These are phyloP conservation scores for Dromiciops gliroides DNA, from an alignment of 2,113 vertebrate species.

Conservation along the genomic window DNA sequence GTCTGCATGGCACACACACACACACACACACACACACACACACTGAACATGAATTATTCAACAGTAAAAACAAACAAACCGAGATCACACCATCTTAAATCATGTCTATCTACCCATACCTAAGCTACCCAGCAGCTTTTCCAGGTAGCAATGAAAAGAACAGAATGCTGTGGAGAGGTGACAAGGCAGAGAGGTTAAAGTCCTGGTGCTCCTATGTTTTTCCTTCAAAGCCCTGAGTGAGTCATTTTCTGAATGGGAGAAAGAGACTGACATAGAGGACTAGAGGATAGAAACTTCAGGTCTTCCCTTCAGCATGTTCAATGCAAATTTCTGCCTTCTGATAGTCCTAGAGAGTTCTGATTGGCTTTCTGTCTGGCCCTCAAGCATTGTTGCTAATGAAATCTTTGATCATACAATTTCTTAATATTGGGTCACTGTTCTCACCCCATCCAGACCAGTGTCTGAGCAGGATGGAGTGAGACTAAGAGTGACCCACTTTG, in stretches of 20 bases:
- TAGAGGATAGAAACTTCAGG: not conserved
- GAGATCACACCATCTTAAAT: not conserved
- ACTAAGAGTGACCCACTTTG: not conserved
- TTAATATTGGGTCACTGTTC: not conserved
- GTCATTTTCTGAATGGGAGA: conserved; percentile 15
- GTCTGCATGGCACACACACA: not conserved
- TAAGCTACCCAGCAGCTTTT: not conserved
- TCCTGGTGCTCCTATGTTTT: not conserved
- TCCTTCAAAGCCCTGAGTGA: not conserved
- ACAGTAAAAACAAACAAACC: not conserved
- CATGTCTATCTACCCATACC: too few relatives aligned
- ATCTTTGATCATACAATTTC: not conserved
- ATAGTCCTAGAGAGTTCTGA: not conserved
- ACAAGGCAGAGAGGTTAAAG: not conserved
- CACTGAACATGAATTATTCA: not conserved
- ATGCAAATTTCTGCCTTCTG: not conserved
- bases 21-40: not conserved
- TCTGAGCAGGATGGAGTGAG: not conserved
- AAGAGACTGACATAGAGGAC: not conserved
- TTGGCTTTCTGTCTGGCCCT: not conserved
- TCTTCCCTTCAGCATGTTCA: not conserved
- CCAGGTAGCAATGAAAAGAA: not conserved
- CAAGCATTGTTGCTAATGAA: not conserved
- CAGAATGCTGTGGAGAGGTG: not conserved
- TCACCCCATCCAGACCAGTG: rapidly evolving